phyloP scores from a whole-genome alignment of 2,888 invertebrate species.

The Lydus trimaculatus region DNA sequence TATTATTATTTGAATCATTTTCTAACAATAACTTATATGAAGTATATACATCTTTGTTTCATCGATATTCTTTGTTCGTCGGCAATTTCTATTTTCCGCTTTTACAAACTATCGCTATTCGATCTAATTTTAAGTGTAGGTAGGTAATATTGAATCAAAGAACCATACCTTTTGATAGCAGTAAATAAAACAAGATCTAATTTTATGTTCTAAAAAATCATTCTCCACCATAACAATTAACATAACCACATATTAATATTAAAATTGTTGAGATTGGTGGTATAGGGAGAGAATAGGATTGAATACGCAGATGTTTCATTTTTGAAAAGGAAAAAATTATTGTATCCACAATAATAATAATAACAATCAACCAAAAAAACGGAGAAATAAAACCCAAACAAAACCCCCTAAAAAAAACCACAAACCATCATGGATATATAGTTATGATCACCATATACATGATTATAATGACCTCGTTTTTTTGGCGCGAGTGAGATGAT shows the following conservation, averaged over 20 bases:
- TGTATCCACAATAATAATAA: background rate
- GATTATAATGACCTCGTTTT: conserved; percentile 42
- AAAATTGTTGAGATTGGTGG: conserved; percentile 34
- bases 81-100: background rate
- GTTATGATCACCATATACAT: background rate
- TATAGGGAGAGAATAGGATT: conserved; percentile 12
- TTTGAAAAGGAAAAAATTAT: background rate
- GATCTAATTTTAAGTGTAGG: background rate
- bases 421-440: conserved; percentile 19
- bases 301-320: conserved; percentile 8
- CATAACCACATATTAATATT: conserved; percentile 40
- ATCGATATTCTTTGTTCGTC: conserved; percentile 35
- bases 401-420: conserved; percentile 30
- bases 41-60: conserved; percentile 33
- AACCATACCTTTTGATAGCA: too few species aligned
- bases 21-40: conserved; percentile 23
- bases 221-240: conserved; percentile 25
- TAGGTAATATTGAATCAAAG: background rate
- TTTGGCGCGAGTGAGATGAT: conserved; percentile 22
- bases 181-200: background rate
- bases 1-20: conserved; percentile 39
- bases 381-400: conserved; percentile 22
- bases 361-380: background rate
- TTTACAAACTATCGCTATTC: background rate
- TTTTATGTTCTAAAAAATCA: background rate